These are phyloP conservation scores for Agapornis canus DNA, from an alignment of 2,797 vertebrate species.

Conservation along the genomic window DNA sequence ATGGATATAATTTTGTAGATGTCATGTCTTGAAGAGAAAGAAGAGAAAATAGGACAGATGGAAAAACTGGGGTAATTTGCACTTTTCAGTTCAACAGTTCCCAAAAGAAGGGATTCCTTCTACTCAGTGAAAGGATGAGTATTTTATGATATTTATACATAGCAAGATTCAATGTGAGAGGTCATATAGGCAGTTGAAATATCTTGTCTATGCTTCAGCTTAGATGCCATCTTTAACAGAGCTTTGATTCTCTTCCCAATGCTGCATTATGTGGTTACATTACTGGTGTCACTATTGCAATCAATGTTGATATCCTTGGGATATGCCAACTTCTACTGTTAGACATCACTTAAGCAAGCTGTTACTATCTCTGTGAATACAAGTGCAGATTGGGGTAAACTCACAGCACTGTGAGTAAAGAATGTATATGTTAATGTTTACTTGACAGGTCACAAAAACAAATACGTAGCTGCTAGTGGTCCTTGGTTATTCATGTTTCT, in stretches of 20 bases:
- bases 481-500: neutral
- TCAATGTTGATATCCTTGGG: neutral
- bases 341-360: neutral
- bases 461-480: neutral
- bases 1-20: neutral
- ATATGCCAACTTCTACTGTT: neutral
- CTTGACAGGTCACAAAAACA: neutral
- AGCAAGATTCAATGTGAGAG: neutral
- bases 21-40: neutral
- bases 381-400: neutral
- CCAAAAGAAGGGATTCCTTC: neutral
- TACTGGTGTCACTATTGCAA: neutral
- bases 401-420: neutral
- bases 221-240: neutral
- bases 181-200: neutral
- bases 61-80: neutral
- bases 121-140: neutral
- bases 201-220: neutral
- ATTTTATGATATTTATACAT: neutral
- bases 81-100: neutral
- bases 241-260: neutral
- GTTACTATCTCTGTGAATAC: neutral
- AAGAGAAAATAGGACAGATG: neutral
- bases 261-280: neutral
- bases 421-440: neutral